phyloP scores from a whole-genome alignment of 2,113 vertebrate genomes.

The Oreochromis niloticus region DNA sequence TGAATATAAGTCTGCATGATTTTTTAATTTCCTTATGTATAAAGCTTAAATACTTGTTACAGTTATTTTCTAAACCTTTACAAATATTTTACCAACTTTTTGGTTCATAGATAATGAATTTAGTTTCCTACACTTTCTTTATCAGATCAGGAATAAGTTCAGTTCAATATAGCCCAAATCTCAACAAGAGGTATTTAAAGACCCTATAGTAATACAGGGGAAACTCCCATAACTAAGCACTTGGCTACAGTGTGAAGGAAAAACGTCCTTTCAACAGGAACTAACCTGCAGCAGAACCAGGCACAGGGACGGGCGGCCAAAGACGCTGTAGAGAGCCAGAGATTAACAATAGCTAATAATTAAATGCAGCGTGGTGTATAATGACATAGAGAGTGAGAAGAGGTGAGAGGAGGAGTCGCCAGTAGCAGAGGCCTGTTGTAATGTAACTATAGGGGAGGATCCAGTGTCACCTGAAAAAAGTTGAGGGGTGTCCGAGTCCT shows the following conservation, averaged over 20 bases:
- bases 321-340: not conserved
- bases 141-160: not conserved
- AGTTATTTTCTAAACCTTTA: not conserved
- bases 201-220: not conserved
- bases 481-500: not conserved
- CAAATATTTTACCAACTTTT: not conserved
- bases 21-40: not conserved
- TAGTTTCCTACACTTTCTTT: not conserved
- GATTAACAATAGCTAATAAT: not conserved
- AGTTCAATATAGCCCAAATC: not conserved
- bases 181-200: fast-evolving
- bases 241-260: not conserved
- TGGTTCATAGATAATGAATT: not conserved
- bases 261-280: not conserved
- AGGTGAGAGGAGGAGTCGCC: not conserved
- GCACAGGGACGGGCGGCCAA: not conserved
- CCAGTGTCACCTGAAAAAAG: not conserved
- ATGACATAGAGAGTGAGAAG: not conserved
- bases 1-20: not conserved
- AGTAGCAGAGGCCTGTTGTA: not conserved
- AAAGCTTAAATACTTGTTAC: not conserved
- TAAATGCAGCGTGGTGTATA: not conserved
- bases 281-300: not conserved
- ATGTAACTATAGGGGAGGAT: not conserved
- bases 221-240: not conserved